A percentile compares a stretch with the other conserved stretches of the same genome.
Evolutionary conservation across 2,888 invertebrate genomes (phyloP).

Genomic region (Heliconius ismenius): DNA sequence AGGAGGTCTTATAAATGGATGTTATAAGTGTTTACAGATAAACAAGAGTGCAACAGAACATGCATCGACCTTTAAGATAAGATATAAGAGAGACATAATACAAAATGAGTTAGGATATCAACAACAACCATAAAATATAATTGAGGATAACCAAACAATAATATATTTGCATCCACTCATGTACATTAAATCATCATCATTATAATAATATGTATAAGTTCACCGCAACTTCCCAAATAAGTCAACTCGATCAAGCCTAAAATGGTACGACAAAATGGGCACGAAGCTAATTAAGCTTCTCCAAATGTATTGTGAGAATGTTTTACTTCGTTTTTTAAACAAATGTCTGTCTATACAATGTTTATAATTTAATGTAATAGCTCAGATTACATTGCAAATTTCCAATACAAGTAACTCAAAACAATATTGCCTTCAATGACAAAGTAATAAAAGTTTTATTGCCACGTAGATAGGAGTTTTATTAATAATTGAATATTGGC

Average conservation of each 20-base stretch:
- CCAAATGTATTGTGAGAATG: slow-evolving; percentile 20
- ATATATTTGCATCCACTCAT: slow-evolving; percentile 5
- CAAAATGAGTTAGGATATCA: not conserved
- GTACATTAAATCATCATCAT: slow-evolving; percentile 22
- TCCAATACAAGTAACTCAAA: slow-evolving; percentile 2
- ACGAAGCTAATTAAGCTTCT: slow-evolving; percentile 30
- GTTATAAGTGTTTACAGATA: slow-evolving; percentile 32
- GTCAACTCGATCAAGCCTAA: slow-evolving; percentile 63
- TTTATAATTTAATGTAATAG: not conserved
- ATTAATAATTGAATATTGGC: slow-evolving; percentile 14
- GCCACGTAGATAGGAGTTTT: slow-evolving; percentile 20
- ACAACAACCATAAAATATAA: slow-evolving; percentile 1
- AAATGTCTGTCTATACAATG: not conserved
- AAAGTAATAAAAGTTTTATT: slow-evolving; percentile 38
- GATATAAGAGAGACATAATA: slow-evolving; percentile 17
- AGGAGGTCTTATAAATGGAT: slow-evolving; percentile 31
- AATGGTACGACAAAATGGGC: slow-evolving; percentile 57
- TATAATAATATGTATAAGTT: slow-evolving; percentile 52
- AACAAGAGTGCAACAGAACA: slow-evolving; percentile 34
- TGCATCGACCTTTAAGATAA: slow-evolving; percentile 35
- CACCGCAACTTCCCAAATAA: slow-evolving; percentile 62
- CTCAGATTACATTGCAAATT: not conserved
- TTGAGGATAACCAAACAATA: slow-evolving; percentile 4
- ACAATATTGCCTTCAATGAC: slow-evolving; percentile 38
- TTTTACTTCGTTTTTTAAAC: slow-evolving; percentile 19